Evolutionary conservation across 1,140 invertebrate genomes (phyloP), one percentile per base, ranked within the genome.

Genomic region (Drosophila obscura): DNA sequence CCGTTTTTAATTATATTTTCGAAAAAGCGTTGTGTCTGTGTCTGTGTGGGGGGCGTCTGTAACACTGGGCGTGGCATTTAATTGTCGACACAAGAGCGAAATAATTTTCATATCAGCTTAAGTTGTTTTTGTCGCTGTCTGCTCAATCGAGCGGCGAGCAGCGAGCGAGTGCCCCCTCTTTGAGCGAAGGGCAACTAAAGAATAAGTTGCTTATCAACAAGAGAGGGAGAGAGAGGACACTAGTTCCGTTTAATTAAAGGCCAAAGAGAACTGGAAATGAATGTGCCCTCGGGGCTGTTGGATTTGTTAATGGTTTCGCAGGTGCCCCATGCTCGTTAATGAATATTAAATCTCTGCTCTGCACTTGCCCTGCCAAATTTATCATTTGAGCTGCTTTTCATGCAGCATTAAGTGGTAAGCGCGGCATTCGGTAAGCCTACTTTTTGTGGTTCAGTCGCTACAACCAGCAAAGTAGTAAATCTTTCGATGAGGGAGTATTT

Each of bases 1-100:
- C 35, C 35, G 11, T 82, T 88, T 87, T 88, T 82, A 87, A 85
- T 87, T 85, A 69, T 74, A 63, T 77, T 74, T 74, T 22, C 11
- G 16, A 11, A 61, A 58, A 66, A 52, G 8, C 60, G 11, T 13
- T 13, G 26, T 50, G 65, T 31, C 43, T 50, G 45, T 11, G 8
- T 11, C 15, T 15, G n/a, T 24, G 35, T 39, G 39, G 46, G 45
- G 45, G 39, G 67, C 24, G 22, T 48, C 56, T 48, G 41, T 15
- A 35, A 43, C 61, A 58, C 24, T 13, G 49, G 81, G 82, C 78
- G 74, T 72, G 69, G 58, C 81, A 75, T 61, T 85, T 81, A 85
- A 81, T 85, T 85, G 81, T 85, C 65, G 65, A 71, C 62, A 67
- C 63, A 68, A 77, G 64, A 69, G 73, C 64, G 73, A 77, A 77